Conservation (phyloP, 1,140 invertebrate species). For the Micrasema minimum region DNA sequence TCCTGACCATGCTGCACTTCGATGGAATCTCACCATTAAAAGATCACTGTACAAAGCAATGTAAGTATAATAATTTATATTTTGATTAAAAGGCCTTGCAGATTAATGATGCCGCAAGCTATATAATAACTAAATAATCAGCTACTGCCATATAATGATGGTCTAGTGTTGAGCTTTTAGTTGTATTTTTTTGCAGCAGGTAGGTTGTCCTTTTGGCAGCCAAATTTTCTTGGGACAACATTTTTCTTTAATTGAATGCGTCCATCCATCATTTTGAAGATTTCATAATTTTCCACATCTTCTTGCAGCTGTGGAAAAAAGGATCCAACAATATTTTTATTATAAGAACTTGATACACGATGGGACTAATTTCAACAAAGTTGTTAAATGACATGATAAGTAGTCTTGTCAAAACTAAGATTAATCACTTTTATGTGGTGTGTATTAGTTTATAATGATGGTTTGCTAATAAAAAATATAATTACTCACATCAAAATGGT, state of each 20-base stretch:
- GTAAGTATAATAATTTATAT: no score
- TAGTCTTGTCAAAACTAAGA: background rate
- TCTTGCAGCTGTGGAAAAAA: slow-evolving; percentile 5
- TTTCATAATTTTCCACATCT: background rate
- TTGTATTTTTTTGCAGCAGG: no score
- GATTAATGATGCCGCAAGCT: no score
- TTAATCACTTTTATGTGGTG: no score
- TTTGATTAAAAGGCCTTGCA: no score
- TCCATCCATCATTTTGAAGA: background rate
- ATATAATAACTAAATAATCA: no score
- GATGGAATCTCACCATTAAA: no score
- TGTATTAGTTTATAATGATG: no score
- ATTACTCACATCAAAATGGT: slow-evolving; percentile 1
- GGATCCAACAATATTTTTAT: background rate
- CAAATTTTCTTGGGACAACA: background rate
- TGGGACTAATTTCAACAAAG: background rate
- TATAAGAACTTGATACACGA: background rate
- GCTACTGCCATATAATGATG: no score
- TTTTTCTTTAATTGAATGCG: background rate
- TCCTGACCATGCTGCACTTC: no score
- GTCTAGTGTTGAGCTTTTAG: no score
- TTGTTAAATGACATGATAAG: background rate
- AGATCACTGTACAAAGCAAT: no score
- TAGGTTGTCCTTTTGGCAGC: background rate
- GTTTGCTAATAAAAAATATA: background rate